A percentile compares a stretch with the other conserved stretches of the same genome.
Conservation (phyloP, 2,797 vertebrate genomes). For the Hephaestus fuliginosus region DNA sequence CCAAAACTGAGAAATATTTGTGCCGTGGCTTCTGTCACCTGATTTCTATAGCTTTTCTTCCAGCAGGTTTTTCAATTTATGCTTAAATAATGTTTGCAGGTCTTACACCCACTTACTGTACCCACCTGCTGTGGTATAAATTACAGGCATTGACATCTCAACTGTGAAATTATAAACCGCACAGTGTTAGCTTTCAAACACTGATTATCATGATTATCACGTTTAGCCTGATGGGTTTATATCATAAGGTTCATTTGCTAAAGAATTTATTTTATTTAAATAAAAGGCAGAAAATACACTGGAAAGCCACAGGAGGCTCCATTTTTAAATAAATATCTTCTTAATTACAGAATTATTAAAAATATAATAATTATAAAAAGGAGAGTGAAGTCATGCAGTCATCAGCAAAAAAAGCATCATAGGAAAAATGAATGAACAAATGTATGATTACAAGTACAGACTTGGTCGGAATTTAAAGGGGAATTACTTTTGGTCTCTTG, state of each 20-base stretch:
- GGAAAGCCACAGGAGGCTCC: background rate
- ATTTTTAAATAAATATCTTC: background rate
- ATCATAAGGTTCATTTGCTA: background rate
- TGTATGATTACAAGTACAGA: background rate
- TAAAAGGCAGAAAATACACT: background rate
- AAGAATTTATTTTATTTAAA: slow-evolving; percentile 28
- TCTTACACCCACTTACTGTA: background rate
- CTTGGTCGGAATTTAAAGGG: background rate
- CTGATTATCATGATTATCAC: slow-evolving; percentile 7
- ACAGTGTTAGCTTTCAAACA: slow-evolving; percentile 4
- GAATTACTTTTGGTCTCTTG: background rate
- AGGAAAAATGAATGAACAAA: background rate
- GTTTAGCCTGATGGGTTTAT: background rate
- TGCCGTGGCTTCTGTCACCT: background rate
- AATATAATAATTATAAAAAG: background rate
- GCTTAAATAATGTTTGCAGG: slow-evolving; percentile 19
- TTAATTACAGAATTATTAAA: background rate
- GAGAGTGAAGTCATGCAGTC: background rate
- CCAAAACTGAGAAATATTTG: slow-evolving; percentile 16
- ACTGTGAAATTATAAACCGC: slow-evolving; percentile 15
- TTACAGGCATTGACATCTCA: slow-evolving; percentile 3
- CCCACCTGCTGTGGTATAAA: background rate
- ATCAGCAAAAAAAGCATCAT: background rate
- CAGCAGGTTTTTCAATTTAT: background rate
- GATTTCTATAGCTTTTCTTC: background rate